Evolutionary conservation across 64 coral and sea anemone genomes (phyloP).

Genomic region (Pocillopora damicornis): DNA sequence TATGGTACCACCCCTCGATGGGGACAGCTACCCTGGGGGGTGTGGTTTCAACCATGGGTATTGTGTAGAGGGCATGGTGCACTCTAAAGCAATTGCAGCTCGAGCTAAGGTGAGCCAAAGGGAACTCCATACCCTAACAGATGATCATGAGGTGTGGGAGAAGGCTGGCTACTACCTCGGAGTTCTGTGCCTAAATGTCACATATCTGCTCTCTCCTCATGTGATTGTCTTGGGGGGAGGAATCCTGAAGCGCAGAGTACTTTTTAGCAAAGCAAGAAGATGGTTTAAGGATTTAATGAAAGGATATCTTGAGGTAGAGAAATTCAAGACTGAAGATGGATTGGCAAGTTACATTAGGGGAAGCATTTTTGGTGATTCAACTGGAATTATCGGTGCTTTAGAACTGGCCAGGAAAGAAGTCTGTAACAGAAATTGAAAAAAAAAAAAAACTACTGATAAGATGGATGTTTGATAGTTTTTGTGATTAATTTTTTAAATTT

Average conservation of each 20-base stretch:
- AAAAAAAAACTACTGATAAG: not conserved
- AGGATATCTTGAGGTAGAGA: conserved; percentile 66
- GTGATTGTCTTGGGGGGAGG: conserved; percentile 86
- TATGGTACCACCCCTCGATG: conserved; percentile 58
- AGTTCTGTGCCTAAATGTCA: conserved; percentile 81
- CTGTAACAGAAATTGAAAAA: not conserved
- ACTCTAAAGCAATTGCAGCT: conserved; percentile 74
- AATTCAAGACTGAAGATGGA: conserved; percentile 75
- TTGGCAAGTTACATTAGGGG: conserved; percentile 73
- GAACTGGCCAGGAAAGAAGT: conserved; percentile 43
- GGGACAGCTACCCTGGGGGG: conserved; percentile 66
- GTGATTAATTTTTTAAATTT: not conserved
- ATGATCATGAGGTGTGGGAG: conserved; percentile 83
- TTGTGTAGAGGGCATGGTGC: conserved; percentile 91
- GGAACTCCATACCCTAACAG: conserved; percentile 48
- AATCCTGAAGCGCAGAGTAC: conserved; percentile 71
- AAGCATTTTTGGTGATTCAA: conserved; percentile 62
- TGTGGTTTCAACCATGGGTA: conserved; percentile 66
- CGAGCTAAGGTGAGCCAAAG: conserved; percentile 48
- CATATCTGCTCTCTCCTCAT: conserved; percentile 78
- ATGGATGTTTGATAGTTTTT: not conserved
- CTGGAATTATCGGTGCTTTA: conserved; percentile 82
- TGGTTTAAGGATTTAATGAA: conserved; percentile 74
- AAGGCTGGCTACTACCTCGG: conserved; percentile 91
- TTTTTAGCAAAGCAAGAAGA: conserved; percentile 51